Percentiles rank a stretch among this genome's conserved stretches.
phyloP scores from a whole-genome alignment of 1,140 invertebrate genomes.

The Subanguina moxae region DNA sequence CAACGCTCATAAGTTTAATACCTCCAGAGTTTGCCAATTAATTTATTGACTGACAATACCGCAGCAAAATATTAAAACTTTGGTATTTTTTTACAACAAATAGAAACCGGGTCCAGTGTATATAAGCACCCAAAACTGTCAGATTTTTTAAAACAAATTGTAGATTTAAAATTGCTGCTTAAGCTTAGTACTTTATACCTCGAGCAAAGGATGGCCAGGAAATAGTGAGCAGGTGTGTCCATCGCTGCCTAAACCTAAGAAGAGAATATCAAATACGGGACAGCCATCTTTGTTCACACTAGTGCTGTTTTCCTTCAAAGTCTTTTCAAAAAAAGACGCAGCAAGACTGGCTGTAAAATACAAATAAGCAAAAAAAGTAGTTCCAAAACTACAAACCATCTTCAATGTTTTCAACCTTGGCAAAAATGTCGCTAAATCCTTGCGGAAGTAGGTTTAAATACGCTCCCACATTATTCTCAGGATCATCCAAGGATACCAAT shows the following conservation, averaged over 20 bases:
- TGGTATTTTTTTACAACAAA: constrained; percentile 7
- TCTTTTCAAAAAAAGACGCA: constrained; percentile 38
- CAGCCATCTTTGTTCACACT: constrained; percentile 20
- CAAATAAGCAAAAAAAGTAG: neutral
- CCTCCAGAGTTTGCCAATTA: too few relatives aligned
- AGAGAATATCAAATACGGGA: constrained; percentile 74
- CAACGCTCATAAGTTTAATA: constrained; percentile 12
- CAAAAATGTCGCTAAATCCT: constrained; percentile 32
- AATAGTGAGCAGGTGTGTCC: constrained; percentile 97
- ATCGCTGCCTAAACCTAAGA: constrained; percentile 93
- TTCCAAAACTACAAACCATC: constrained; percentile 29
- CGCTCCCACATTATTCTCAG: constrained; percentile 45
- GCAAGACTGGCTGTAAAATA: constrained; percentile 16
- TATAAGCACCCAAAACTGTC: too few relatives aligned
- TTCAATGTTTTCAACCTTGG: constrained; percentile 29
- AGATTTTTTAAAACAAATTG: too few relatives aligned
- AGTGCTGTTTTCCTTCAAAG: constrained; percentile 19
- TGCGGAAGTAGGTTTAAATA: constrained; percentile 39
- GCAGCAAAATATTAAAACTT: neutral
- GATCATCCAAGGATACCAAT: constrained; percentile 37
- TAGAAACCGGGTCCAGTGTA: too few relatives aligned
- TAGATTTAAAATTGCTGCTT: too few relatives aligned
- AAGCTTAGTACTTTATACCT: too few relatives aligned
- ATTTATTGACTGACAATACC: too few relatives aligned
- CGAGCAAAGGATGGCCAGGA: constrained; percentile 74